Conservation (phyloP, 2,888 invertebrate genomes). For the Zygogramma bicolorata region DNA sequence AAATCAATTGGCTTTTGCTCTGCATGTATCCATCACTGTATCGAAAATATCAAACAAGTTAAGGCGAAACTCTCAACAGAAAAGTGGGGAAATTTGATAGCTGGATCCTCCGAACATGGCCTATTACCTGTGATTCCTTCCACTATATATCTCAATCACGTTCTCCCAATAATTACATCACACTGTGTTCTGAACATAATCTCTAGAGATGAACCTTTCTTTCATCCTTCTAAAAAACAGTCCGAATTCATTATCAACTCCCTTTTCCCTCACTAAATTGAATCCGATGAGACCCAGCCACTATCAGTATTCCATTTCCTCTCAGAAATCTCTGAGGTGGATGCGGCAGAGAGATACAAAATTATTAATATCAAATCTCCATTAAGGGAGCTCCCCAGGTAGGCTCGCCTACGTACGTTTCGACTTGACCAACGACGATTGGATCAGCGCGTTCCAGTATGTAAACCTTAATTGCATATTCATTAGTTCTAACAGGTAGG, state of each 20-base stretch:
- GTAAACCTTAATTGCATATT: not conserved
- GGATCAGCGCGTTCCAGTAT: not conserved
- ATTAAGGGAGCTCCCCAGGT: not conserved
- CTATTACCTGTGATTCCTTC: too few relatives aligned
- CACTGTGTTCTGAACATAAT: too few relatives aligned
- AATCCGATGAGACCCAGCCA: not conserved
- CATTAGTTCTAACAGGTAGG: not conserved
- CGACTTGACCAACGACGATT: not conserved
- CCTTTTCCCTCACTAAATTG: not conserved
- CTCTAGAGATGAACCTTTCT: too few relatives aligned
- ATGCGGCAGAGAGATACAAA: not conserved
- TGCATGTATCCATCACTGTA: too few relatives aligned
- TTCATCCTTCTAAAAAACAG: too few relatives aligned
- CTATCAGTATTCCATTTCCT: not conserved
- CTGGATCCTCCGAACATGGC: too few relatives aligned
- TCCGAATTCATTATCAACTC: not conserved
- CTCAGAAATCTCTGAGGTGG: not conserved
- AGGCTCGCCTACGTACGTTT: not conserved
- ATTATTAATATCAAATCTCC: constrained; percentile 3
- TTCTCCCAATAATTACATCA: too few relatives aligned
- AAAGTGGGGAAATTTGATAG: too few relatives aligned
- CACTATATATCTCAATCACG: too few relatives aligned
- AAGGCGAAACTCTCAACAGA: too few relatives aligned
- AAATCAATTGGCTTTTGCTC: too few relatives aligned
- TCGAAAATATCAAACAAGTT: too few relatives aligned